Evolutionary conservation across 2,888 invertebrate genomes (phyloP).

Genomic region (Hypolimnas misippus): DNA sequence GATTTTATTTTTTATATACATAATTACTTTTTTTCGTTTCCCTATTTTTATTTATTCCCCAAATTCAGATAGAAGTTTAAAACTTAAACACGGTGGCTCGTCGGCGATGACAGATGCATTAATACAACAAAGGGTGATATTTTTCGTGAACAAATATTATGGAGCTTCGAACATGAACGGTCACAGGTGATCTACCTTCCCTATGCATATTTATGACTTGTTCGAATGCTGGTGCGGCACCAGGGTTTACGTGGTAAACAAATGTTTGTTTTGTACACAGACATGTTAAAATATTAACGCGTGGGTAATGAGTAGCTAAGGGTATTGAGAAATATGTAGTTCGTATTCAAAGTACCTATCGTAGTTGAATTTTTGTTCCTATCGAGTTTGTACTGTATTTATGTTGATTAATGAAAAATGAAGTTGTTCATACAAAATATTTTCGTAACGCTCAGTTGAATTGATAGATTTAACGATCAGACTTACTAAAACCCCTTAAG

Average conservation of each 20-base stretch:
- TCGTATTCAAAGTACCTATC: conserved; percentile 5
- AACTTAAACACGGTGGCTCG: conserved; percentile 3
- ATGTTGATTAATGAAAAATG: too few relatives aligned
- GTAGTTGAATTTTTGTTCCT: background rate
- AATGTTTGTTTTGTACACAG: conserved; percentile 66
- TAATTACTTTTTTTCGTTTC: too few relatives aligned
- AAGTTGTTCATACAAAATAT: background rate
- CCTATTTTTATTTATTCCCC: background rate
- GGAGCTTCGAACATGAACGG: conserved; percentile 68
- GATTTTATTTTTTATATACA: too few relatives aligned
- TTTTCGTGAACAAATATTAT: conserved; percentile 77
- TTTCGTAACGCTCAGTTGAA: background rate
- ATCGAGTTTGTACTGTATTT: background rate
- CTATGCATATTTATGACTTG: conserved; percentile 80
- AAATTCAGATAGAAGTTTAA: background rate
- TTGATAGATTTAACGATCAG: conserved; percentile 23
- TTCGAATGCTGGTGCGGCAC: conserved; percentile 72
- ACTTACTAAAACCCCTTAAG: conserved; percentile 71
- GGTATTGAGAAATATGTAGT: conserved; percentile 14
- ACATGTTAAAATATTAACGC: conserved; percentile 31
- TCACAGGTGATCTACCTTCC: conserved; percentile 68
- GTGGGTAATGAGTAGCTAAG: conserved; percentile 26
- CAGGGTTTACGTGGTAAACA: conserved; percentile 62
- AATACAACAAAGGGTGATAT: conserved; percentile 56
- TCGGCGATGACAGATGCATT: conserved; percentile 34